These are phyloP conservation scores for Stenodema calcarata DNA, from an alignment of 2,888 invertebrate species.

Conservation along the genomic window DNA sequence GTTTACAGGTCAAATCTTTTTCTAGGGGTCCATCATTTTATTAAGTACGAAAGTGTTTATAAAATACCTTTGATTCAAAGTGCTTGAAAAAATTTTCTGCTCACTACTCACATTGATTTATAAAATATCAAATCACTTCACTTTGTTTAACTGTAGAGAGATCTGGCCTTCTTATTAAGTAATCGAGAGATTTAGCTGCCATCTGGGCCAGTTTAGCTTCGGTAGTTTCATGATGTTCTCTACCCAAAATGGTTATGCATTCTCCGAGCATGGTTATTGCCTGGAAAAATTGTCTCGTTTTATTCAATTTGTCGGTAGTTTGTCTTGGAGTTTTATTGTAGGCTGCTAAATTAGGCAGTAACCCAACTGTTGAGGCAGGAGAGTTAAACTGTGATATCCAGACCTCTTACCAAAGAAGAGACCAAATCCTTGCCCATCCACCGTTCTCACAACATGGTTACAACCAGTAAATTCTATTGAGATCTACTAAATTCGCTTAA, in stretches of 20 bases:
- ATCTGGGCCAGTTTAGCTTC: constrained; percentile 29
- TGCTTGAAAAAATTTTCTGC: too few relatives aligned
- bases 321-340: too few relatives aligned
- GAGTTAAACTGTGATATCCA: background rate
- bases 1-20: too few relatives aligned
- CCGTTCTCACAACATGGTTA: too few relatives aligned
- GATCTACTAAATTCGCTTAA: background rate
- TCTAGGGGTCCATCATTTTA: too few relatives aligned
- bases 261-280: constrained; percentile 21
- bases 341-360: background rate
- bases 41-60: background rate
- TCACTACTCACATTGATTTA: background rate
- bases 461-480: too few relatives aligned
- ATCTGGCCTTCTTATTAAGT: constrained; percentile 21
- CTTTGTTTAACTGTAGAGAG: constrained; percentile 13
- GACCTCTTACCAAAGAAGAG: background rate
- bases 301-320: too few relatives aligned
- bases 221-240: background rate
- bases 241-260: constrained; percentile 16
- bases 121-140: constrained; percentile 18
- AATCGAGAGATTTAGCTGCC: constrained; percentile 10
- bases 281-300: background rate
- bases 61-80: background rate
- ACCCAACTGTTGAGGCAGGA: background rate
- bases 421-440: background rate